phyloP scores from a whole-genome alignment of 2,888 invertebrate species.

The Eudemis profundana region DNA sequence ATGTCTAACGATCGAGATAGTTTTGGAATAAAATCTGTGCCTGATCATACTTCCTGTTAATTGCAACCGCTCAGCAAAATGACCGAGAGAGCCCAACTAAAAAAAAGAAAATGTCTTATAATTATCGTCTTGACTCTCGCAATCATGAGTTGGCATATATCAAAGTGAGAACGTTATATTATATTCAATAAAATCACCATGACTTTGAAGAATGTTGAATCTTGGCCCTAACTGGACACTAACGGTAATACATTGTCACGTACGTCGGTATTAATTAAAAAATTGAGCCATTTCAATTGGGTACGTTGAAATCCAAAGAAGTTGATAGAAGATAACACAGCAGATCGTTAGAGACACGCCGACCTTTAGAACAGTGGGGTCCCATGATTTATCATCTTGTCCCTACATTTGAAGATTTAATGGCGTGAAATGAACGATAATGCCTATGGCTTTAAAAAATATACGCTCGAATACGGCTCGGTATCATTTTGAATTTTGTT shows the following conservation, averaged over 20 bases:
- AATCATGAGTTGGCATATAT: too few species aligned
- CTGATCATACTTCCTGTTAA: too few species aligned
- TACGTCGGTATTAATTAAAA: background rate
- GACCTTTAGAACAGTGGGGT: conserved; percentile 53
- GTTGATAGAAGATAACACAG: conserved; percentile 21
- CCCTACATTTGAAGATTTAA: conserved; percentile 63
- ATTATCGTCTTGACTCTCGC: too few species aligned
- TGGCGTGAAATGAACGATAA: conserved; percentile 65
- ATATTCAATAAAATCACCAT: too few species aligned
- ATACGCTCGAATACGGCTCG: background rate
- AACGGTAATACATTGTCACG: background rate
- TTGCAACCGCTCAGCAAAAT: too few species aligned
- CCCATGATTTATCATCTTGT: conserved; percentile 66
- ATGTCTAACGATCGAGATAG: too few species aligned
- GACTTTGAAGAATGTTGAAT: too few species aligned
- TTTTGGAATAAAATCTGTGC: too few species aligned
- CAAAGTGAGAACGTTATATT: too few species aligned
- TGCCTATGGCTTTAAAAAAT: conserved; percentile 12
- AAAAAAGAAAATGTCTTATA: too few species aligned
- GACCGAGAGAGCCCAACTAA: too few species aligned
- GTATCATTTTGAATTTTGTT: background rate
- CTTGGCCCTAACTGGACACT: too few species aligned
- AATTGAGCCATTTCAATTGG: conserved; percentile 22
- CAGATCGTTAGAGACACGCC: conserved; percentile 32
- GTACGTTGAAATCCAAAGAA: conserved; percentile 42